Percentiles rank a stretch among this genome's conserved stretches.
phyloP scores from a whole-genome alignment of 2,888 invertebrate genomes.

The Ceramica pisi region DNA sequence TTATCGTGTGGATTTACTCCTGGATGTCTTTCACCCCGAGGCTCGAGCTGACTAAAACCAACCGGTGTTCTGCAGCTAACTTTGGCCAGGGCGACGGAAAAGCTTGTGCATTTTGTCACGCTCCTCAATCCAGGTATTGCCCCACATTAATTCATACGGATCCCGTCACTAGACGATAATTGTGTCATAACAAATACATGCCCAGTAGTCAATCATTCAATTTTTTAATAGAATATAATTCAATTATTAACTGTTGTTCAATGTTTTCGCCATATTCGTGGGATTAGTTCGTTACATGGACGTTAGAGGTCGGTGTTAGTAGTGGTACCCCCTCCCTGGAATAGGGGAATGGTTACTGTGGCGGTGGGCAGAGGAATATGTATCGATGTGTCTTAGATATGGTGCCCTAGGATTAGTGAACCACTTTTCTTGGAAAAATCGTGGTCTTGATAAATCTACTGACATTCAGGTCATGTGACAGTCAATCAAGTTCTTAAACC shows the following conservation, averaged over 20 bases:
- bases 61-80: too few relatives aligned
- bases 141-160: too few relatives aligned
- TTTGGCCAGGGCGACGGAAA: too few relatives aligned
- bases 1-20: too few relatives aligned
- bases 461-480: neutral
- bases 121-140: too few relatives aligned
- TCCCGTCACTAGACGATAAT: neutral
- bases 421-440: conserved; percentile 2
- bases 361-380: conserved; percentile 8
- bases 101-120: too few relatives aligned
- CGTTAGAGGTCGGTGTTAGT: conserved; percentile 61
- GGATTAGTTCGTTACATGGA: conserved; percentile 40
- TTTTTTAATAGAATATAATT: conserved; percentile 59
- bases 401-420: conserved; percentile 51
- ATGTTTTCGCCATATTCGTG: conserved; percentile 50
- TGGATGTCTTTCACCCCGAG: too few relatives aligned
- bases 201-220: conserved; percentile 49
- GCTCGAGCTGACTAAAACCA: too few relatives aligned
- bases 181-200: conserved; percentile 46
- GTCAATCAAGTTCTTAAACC: neutral
- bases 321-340: conserved; percentile 23
- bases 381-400: conserved; percentile 54
- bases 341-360: conserved; percentile 43
- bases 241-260: conserved; percentile 60
- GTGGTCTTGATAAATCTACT: neutral